Percentiles rank a stretch among this genome's conserved stretches.
Evolutionary conservation across 2,888 invertebrate species (phyloP).

Genomic region (Podotricha telesiphe): DNA sequence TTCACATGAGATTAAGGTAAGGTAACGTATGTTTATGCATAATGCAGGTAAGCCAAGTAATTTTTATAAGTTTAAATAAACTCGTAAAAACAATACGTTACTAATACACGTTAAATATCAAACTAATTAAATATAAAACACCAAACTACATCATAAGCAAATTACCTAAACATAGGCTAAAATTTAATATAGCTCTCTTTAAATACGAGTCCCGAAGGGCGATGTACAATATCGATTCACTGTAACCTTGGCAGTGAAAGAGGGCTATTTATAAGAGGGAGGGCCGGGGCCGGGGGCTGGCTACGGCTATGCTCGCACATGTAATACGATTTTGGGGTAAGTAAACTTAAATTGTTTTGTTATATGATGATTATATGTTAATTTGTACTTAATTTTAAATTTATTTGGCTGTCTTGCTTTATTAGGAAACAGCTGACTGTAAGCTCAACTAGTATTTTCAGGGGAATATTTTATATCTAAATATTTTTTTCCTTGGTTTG

Average conservation of each 20-base stretch:
- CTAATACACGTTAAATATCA: background rate
- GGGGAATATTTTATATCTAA: too few relatives aligned
- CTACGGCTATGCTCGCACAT: slow-evolving; percentile 22
- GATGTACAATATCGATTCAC: slow-evolving; percentile 51
- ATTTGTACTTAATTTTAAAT: background rate
- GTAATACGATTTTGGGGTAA: slow-evolving; percentile 8
- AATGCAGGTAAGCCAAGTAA: too few relatives aligned
- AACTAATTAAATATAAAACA: too few relatives aligned
- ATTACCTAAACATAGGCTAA: slow-evolving; percentile 2
- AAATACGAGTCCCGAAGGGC: slow-evolving; percentile 24
- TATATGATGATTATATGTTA: background rate
- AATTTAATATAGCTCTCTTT: slow-evolving; percentile 8
- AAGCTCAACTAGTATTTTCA: too few relatives aligned
- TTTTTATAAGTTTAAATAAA: background rate
- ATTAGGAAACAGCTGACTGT: too few relatives aligned
- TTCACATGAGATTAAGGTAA: too few relatives aligned
- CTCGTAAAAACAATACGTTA: background rate
- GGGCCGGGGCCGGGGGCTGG: slow-evolving; percentile 30
- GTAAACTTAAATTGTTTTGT: slow-evolving; percentile 1
- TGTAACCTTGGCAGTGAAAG: slow-evolving; percentile 75
- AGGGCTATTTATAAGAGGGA: slow-evolving; percentile 62
- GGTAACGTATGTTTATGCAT: too few relatives aligned
- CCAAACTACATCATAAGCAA: background rate
- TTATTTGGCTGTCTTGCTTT: background rate
- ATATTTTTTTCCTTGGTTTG: too few relatives aligned